Evolutionary conservation across 2,113 vertebrate genomes (phyloP), one percentile per base, ranked within the genome.

Genomic region (Prionailurus viverrinus): DNA sequence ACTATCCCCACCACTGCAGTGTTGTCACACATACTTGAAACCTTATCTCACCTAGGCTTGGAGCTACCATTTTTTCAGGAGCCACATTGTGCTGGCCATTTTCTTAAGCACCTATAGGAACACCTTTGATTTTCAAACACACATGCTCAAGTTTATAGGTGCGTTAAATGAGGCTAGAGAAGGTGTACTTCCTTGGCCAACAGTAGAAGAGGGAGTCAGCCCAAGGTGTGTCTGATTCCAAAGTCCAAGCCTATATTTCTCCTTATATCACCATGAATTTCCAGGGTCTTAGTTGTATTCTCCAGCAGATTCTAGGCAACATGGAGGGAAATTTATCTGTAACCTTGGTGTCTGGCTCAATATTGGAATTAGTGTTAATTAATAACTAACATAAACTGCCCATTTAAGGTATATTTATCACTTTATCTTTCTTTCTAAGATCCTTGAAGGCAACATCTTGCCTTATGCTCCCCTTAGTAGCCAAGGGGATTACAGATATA

Each of bases 41-140:
- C 7, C 25, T 83, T 48, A 16, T 2, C 5, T 89, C 7, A 0
- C 39, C 78, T 58, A 65, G 82, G 23, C 19, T 23, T 8, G 33
- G n/a, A 82, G 18, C 18, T 58, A 91, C 66, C 45, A 23, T 51
- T 96, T 55, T 25, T 25, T 85, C 9, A 95, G 48, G 4, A 66
- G 33, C 2, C 48, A 76, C 16, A 65, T 41, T 39, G 45, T 85
- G 14, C 53, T 82, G 29, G 63, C 14, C 5, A 73, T 31, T 90
- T 89, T 51, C 79, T 82, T 0, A 63, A 93, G 29, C 36, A 61
- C 19, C 78, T 27, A 53, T 89, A 53, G 61, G 6, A 66, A 84
- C 15, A 71, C 68, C 31, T 78, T 92, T 85, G 66, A 81, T 89
- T 74, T 94, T 95, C 45, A 84, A 76, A 90, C 7, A 83, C 27